These are phyloP conservation scores for Aphelenchoides bicaudatus DNA, from an alignment of 2,888 invertebrate genomes.

Conservation along the genomic window DNA sequence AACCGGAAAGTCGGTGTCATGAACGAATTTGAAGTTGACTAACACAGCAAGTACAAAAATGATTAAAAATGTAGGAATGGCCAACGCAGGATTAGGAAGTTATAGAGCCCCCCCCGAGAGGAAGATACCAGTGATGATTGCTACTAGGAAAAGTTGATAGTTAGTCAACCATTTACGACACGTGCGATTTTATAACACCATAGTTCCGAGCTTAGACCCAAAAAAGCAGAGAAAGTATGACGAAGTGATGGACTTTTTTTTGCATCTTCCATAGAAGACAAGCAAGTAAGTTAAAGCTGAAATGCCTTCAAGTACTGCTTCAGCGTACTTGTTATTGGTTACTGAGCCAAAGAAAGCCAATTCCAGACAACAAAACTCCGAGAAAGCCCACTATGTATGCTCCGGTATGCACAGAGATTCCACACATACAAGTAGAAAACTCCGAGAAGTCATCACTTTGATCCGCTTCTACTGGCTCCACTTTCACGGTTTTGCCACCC, in stretches of 20 bases:
- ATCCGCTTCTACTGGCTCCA: no score
- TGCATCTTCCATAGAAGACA: neutral
- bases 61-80: conserved; percentile 3
- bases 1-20: neutral
- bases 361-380: neutral
- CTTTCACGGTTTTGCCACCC: no score
- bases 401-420: conserved; percentile 1
- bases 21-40: neutral
- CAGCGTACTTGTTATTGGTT: neutral
- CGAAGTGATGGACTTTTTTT: no score
- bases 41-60: neutral
- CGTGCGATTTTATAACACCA: no score
- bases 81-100: neutral
- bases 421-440: no score
- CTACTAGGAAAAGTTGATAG: no score
- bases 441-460: no score
- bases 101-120: neutral
- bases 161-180: no score
- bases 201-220: no score
- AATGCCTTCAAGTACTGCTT: conserved; percentile 1
- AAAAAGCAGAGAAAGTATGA: no score
- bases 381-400: conserved; percentile 6
- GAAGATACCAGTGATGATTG: conserved; percentile 9
- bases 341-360: conserved; percentile 4
- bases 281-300: conserved; percentile 1